Evolutionary conservation across 2,113 vertebrate genomes (phyloP).

Genomic region (Meriones unguiculatus): DNA sequence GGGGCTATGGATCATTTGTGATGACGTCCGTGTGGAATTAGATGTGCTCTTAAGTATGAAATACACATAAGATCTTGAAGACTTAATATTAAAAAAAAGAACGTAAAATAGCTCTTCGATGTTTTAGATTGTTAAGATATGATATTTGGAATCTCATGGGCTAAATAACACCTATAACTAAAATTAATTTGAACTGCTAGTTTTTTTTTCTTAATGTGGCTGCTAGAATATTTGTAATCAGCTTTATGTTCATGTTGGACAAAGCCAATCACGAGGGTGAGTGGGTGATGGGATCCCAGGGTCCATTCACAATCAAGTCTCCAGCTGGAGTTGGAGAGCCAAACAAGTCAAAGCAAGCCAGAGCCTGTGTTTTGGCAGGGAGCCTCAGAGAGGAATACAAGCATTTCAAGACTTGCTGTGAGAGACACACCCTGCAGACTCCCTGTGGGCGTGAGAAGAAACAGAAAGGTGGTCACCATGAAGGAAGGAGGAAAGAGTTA

Average conservation of each 20-base stretch:
- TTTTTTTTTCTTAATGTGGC: background rate
- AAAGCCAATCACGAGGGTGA: background rate
- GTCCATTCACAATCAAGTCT: background rate
- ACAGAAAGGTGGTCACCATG: background rate
- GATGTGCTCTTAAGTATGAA: background rate
- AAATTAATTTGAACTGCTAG: background rate
- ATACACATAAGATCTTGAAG: constrained; percentile 6
- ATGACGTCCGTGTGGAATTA: background rate
- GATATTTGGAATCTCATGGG: background rate
- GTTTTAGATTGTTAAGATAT: constrained; percentile 36
- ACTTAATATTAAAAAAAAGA: background rate
- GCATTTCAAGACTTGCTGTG: background rate
- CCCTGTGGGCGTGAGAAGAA: background rate
- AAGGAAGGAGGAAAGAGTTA: background rate
- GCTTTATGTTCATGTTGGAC: background rate
- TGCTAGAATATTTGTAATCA: constrained; percentile 1
- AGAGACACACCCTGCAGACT: background rate
- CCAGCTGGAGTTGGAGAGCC: background rate
- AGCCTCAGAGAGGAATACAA: background rate
- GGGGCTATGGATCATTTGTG: background rate
- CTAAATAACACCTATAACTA: background rate
- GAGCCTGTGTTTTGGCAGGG: background rate
- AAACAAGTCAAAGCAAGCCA: background rate
- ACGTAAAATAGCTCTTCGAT: background rate
- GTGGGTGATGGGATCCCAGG: background rate